Conservation (phyloP, 2,888 invertebrate genomes). For the Aromia moschata region DNA sequence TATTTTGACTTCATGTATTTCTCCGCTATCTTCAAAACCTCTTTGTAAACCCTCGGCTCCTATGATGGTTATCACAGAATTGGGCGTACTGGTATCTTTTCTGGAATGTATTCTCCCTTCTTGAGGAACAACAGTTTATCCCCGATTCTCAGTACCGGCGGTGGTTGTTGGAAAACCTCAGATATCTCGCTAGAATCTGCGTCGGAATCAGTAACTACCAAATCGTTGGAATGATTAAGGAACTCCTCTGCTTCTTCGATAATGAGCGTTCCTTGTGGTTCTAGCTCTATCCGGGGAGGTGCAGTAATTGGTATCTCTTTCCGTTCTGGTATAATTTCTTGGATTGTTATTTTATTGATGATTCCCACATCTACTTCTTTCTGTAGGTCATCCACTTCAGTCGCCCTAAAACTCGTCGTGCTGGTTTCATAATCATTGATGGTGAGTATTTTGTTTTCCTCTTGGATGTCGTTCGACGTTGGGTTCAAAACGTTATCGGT, state of each 20-base stretch:
- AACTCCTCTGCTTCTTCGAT: slow-evolving; percentile 48
- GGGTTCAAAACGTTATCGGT: slow-evolving; percentile 25
- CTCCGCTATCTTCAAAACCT: slow-evolving; percentile 47
- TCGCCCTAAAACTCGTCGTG: slow-evolving; percentile 11
- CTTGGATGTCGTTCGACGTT: slow-evolving; percentile 33
- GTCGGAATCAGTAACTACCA: slow-evolving; percentile 51
- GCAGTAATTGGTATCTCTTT: slow-evolving; percentile 59
- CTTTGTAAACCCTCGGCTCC: slow-evolving; percentile 64
- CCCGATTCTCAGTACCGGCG: slow-evolving; percentile 60
- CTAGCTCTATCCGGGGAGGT: slow-evolving; percentile 45
- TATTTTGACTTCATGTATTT: slow-evolving; percentile 42
- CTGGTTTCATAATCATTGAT: slow-evolving; percentile 35
- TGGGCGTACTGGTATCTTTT: slow-evolving; percentile 57
- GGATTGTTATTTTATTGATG: slow-evolving; percentile 64
- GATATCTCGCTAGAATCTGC: slow-evolving; percentile 58
- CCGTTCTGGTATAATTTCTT: slow-evolving; percentile 69
- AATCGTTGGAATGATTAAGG: slow-evolving; percentile 45
- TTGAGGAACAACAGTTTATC: slow-evolving; percentile 60
- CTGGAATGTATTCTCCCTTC: slow-evolving; percentile 56
- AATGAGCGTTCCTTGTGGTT: slow-evolving; percentile 46
- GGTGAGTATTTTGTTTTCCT: slow-evolving; percentile 44
- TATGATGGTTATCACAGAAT: slow-evolving; percentile 61
- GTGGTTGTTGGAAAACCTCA: slow-evolving; percentile 59
- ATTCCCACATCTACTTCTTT: slow-evolving; percentile 29
- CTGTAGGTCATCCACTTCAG: slow-evolving; percentile 32